These are phyloP conservation scores for Monochamus alternatus DNA, from an alignment of 2,888 invertebrate genomes.

Conservation along the genomic window DNA sequence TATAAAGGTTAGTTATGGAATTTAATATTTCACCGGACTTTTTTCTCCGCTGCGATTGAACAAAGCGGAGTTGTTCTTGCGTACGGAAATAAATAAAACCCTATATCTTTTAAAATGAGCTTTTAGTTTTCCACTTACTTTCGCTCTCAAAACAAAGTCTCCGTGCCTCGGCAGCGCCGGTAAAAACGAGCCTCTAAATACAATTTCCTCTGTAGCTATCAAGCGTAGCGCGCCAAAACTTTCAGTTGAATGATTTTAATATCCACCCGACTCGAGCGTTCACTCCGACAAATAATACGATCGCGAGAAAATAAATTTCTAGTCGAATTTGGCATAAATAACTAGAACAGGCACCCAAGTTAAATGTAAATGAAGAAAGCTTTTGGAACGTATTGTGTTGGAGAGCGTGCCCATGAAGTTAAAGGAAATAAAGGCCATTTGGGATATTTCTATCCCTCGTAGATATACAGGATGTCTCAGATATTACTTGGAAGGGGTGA, in stretches of 20 bases:
- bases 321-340: conserved; percentile 15
- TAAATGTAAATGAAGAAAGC: conserved; percentile 20
- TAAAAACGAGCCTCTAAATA: neutral
- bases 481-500: too few relatives aligned
- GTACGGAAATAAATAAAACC: neutral
- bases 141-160: neutral
- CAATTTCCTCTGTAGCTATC: neutral
- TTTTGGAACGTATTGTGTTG: neutral
- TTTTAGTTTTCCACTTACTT: neutral
- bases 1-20: too few relatives aligned
- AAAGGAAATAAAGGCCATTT: too few relatives aligned
- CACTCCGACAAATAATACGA: neutral
- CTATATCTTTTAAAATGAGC: neutral
- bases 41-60: neutral
- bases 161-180: neutral
- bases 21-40: too few relatives aligned
- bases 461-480: too few relatives aligned
- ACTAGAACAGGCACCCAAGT: conserved; percentile 26
- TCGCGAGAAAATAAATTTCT: conserved; percentile 21
- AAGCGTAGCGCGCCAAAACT: neutral
- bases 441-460: too few relatives aligned
- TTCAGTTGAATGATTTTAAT: neutral
- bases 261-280: neutral
- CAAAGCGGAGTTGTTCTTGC: neutral
- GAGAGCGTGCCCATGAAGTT: too few relatives aligned